phyloP scores from a whole-genome alignment of 1,140 invertebrate genomes.

The Bombus superbus region DNA sequence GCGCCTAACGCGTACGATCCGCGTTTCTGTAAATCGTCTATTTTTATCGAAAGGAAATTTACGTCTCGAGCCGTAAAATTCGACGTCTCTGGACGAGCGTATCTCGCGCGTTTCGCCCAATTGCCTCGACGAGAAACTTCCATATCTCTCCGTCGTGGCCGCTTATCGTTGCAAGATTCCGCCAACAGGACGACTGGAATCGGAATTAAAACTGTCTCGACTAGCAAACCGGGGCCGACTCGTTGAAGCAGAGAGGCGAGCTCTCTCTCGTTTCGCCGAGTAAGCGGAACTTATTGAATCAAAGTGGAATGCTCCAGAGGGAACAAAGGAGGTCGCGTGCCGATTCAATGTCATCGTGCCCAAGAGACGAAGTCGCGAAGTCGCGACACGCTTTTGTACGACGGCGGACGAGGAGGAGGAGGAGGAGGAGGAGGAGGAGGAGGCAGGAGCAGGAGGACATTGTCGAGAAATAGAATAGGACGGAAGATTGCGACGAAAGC shows the following conservation, averaged over 20 bases:
- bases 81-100: too few relatives aligned
- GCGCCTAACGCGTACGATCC: too few relatives aligned
- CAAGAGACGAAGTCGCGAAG: background rate
- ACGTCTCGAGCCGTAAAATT: too few relatives aligned
- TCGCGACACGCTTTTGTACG: background rate
- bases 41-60: too few relatives aligned
- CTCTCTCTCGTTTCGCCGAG: slow-evolving; percentile 6
- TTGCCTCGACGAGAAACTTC: too few relatives aligned
- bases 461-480: too few relatives aligned
- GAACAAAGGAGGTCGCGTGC: background rate
- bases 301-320: background rate
- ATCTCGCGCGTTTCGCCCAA: too few relatives aligned
- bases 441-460: too few relatives aligned
- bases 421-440: too few relatives aligned
- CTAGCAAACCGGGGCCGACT: background rate
- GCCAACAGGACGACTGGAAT: background rate
- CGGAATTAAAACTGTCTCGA: background rate
- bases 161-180: background rate
- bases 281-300: slow-evolving; percentile 14
- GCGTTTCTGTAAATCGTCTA: too few relatives aligned
- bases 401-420: rapidly evolving
- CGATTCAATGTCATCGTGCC: slow-evolving; percentile 12
- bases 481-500: background rate
- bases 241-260: background rate
- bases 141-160: too few relatives aligned